These are phyloP conservation scores for Drosophila eohydei DNA, from an alignment of 2,888 invertebrate species.

Conservation along the genomic window DNA sequence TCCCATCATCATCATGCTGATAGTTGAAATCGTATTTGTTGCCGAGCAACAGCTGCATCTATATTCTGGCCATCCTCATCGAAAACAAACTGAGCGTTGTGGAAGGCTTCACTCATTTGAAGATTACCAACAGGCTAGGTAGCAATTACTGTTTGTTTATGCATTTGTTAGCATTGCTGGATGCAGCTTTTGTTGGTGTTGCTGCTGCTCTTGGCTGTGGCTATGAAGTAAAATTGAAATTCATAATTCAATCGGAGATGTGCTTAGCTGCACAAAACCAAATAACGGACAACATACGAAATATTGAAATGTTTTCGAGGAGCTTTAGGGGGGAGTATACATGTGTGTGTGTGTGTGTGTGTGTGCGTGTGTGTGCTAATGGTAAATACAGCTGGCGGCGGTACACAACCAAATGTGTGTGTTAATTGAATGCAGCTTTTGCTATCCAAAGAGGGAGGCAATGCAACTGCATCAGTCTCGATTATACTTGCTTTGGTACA, in stretches of 20 bases:
- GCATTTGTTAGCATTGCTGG: constrained; percentile 64
- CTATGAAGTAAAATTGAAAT: constrained; percentile 72
- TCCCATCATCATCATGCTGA: constrained; percentile 21
- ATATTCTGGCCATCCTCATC: constrained; percentile 15
- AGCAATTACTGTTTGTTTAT: constrained; percentile 77
- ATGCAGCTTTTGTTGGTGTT: constrained; percentile 32
- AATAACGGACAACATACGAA: constrained; percentile 50
- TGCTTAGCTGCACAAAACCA: constrained; percentile 59
- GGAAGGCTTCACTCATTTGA: constrained; percentile 62
- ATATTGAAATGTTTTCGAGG: constrained; percentile 31
- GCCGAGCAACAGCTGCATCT: constrained; percentile 26
- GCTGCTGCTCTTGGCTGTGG: constrained; percentile 18
- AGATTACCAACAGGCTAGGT: constrained; percentile 62
- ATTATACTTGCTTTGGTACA: constrained; percentile 1
- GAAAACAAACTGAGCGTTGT: constrained; percentile 58
- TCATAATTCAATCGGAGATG: constrained; percentile 79
- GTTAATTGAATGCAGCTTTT: constrained; percentile 72
- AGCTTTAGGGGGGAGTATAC: constrained; percentile 5
- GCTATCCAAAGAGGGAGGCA: constrained; percentile 31
- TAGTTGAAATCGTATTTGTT: constrained; percentile 50
- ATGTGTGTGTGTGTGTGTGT: constrained; percentile 18
- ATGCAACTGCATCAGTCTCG: constrained; percentile 44
- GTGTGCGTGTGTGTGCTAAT: constrained; percentile 10
- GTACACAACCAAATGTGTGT: constrained; percentile 27
- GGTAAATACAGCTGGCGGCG: constrained; percentile 37